phyloP scores from a whole-genome alignment of 2,113 vertebrate species.

The Cephalopholis sonnerati region DNA sequence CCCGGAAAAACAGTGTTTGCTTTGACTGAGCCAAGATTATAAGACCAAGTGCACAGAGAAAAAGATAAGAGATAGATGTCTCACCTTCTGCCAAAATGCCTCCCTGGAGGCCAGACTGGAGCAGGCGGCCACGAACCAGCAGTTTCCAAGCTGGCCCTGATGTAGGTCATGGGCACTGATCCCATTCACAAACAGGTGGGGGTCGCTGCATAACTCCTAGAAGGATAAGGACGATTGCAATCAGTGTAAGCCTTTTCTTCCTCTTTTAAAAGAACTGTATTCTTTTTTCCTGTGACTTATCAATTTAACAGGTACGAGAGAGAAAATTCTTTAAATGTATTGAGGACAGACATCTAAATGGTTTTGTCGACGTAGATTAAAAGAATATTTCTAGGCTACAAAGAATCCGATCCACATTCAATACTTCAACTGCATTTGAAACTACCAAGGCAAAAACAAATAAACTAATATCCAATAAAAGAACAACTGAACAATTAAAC shows the following conservation, averaged over 20 bases:
- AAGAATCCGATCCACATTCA: neutral
- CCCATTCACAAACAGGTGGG: slow-evolving; percentile 81
- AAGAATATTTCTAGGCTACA: neutral
- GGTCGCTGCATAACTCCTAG: slow-evolving; percentile 78
- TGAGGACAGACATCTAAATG: neutral
- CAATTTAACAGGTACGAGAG: neutral
- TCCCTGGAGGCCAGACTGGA: slow-evolving; percentile 83
- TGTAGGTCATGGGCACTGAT: slow-evolving; percentile 83
- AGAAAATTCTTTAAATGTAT: neutral
- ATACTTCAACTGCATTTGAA: neutral
- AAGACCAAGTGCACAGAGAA: neutral
- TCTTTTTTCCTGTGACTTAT: neutral
- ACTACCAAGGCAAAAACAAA: neutral
- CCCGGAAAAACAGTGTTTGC: neutral
- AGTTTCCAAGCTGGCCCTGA: slow-evolving; percentile 84
- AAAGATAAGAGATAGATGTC: neutral
- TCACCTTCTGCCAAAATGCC: slow-evolving; percentile 82
- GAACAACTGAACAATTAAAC: neutral
- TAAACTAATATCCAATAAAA: neutral
- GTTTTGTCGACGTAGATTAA: neutral
- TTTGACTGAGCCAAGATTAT: too few relatives aligned
- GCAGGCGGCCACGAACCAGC: slow-evolving; percentile 84
- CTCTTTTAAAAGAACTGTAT: neutral
- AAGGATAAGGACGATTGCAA: neutral
- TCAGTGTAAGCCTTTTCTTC: neutral